Percentiles rank a stretch among this genome's conserved stretches.
phyloP scores from a whole-genome alignment of 1,140 invertebrate genomes.

The Drepana arcuata region DNA sequence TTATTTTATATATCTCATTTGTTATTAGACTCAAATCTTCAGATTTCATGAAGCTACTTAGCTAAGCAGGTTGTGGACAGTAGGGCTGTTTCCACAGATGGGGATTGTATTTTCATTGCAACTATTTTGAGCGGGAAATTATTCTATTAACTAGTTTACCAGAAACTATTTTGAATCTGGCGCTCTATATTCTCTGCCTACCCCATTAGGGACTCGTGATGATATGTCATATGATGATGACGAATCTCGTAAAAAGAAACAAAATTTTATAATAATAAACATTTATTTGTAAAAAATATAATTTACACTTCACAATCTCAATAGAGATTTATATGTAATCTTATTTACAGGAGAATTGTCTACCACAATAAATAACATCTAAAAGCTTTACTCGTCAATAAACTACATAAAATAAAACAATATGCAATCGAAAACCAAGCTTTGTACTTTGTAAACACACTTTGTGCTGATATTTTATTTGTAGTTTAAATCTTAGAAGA shows the following conservation, averaged over 20 bases:
- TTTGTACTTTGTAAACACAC: conserved; percentile 24
- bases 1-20: too few species aligned
- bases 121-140: too few species aligned
- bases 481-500: background rate
- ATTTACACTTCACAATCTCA: conserved; percentile 48
- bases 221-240: too few species aligned
- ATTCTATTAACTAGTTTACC: too few species aligned
- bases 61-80: background rate
- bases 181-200: too few species aligned
- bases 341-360: conserved; percentile 27
- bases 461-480: background rate
- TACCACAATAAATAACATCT: conserved; percentile 28
- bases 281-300: conserved; percentile 57
- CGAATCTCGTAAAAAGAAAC: conserved; percentile 10
- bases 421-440: conserved; percentile 13
- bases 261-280: conserved; percentile 22
- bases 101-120: too few species aligned
- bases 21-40: too few species aligned
- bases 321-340: conserved; percentile 46
- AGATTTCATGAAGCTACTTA: conserved; percentile 2
- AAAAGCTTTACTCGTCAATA: conserved; percentile 21
- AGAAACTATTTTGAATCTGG: too few species aligned
- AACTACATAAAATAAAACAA: conserved; percentile 14
- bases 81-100: background rate
- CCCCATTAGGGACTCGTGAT: too few species aligned